phyloP scores from a whole-genome alignment of 2,888 invertebrate genomes.

The Cantharis nigra region DNA sequence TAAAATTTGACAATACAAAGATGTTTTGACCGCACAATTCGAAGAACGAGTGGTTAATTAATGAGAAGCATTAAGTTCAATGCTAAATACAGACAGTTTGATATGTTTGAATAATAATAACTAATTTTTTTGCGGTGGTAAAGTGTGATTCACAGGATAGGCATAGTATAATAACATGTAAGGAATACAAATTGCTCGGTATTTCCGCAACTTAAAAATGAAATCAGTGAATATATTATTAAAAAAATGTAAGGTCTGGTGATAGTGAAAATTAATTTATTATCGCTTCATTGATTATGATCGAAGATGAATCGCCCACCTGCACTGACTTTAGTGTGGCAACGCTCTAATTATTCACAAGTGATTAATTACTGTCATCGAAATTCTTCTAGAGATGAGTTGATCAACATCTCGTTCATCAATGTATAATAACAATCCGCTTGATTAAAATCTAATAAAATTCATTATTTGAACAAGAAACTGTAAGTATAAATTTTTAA shows the following conservation, averaged over 20 bases:
- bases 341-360: slow-evolving; percentile 42
- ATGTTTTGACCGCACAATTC: slow-evolving; percentile 19
- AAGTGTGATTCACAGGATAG: slow-evolving; percentile 7
- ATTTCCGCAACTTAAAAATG: slow-evolving; percentile 14
- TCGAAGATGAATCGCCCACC: slow-evolving; percentile 40
- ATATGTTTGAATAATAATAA: slow-evolving; percentile 23
- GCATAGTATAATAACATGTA: background rate
- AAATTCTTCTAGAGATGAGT: slow-evolving; percentile 36
- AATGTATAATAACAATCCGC: background rate
- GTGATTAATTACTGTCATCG: slow-evolving; percentile 42
- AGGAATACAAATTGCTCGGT: slow-evolving; percentile 6
- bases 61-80: slow-evolving; percentile 33
- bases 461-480: background rate
- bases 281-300: slow-evolving; percentile 38
- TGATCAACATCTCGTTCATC: slow-evolving; percentile 16
- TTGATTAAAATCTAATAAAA: background rate
- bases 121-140: slow-evolving; percentile 21
- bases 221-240: slow-evolving; percentile 9
- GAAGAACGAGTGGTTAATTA: slow-evolving; percentile 29
- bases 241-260: slow-evolving; percentile 30
- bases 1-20: background rate
- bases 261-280: slow-evolving; percentile 40
- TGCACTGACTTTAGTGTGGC: slow-evolving; percentile 37
- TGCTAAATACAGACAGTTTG: slow-evolving; percentile 30
- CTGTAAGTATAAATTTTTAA: background rate